These are phyloP conservation scores for Drosophila melanosoma DNA, from an alignment of 2,888 invertebrate genomes.

Conservation along the genomic window DNA sequence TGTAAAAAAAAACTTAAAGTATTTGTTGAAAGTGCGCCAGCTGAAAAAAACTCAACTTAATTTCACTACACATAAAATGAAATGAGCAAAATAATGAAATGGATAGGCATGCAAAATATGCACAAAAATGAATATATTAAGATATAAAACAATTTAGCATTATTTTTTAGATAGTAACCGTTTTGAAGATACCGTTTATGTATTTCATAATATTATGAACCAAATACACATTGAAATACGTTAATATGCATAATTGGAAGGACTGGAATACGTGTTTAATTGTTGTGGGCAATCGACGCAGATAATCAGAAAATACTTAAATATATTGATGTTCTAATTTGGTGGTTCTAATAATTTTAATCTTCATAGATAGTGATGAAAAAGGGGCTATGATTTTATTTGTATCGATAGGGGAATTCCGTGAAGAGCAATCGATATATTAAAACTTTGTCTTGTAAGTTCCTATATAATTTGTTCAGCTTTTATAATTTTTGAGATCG, in stretches of 20 bases:
- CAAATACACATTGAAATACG: background rate
- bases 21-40: constrained; percentile 47
- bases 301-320: background rate
- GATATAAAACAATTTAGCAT: background rate
- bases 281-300: background rate
- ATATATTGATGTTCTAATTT: background rate
- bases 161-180: background rate
- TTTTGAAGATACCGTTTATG: background rate
- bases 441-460: background rate
- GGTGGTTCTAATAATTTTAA: background rate
- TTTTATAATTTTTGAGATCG: background rate
- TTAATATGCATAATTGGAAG: background rate
- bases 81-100: background rate
- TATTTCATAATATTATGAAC: background rate
- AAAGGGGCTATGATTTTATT: background rate
- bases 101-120: background rate
- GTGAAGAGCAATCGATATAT: background rate
- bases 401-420: background rate
- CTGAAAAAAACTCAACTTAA: constrained; percentile 35
- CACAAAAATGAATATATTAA: constrained; percentile 3
- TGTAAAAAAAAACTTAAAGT: constrained; percentile 40
- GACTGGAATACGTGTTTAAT: background rate
- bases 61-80: background rate
- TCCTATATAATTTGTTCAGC: background rate
- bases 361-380: too few relatives aligned